Evolutionary conservation across 1,140 invertebrate genomes (phyloP), one percentile per base, ranked within the genome.

Genomic region (Drosophila orosa): DNA sequence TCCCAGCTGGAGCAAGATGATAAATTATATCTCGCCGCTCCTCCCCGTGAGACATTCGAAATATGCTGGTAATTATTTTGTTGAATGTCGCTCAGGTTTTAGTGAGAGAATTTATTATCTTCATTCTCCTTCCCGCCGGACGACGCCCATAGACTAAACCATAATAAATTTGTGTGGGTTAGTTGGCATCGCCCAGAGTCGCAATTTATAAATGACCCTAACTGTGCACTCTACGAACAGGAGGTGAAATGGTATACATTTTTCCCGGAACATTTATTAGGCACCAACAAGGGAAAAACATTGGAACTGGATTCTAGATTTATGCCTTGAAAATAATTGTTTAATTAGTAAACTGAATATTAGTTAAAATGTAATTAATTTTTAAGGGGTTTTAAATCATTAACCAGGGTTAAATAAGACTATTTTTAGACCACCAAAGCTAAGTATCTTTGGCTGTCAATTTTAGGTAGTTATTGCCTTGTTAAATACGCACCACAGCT

Each of bases 51-150:
- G 69, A 76, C 79, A 82, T 79, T 87, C 83, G 75, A 86, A 86
- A 86, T 86, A 86, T 86, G 82, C 82, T 86, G 82, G 82, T 87
- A 86, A 86, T 86, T 86, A 86, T 86, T 86, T 86, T 82, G 82
- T 79, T 86, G 69, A 78, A 82, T 86, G 83, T 85, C 82, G 72
- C 71, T 65, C 66, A 86, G 83, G 83, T 87, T 82, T 87, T 79
- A 86, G 61, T 72, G 39, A 31, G 67, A 58, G 63, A 82, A 86
- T 86, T 86, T 86, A 86, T 86, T 79, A 75, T 68, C 56, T 47
- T 56, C 61, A 52, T 71, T 80, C 55, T 42, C 45, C 12, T 22
- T 45, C 24, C 10, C 12, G 33, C 60, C 40, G 61, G 63, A 55
- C 67, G 48, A 37, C 72, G 48, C 15, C 29, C 40, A 59, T 27